Evolutionary conservation across 2,888 invertebrate genomes (phyloP), one percentile per base, ranked within the genome.

Genomic region (Scelioninae gen. 1): DNA sequence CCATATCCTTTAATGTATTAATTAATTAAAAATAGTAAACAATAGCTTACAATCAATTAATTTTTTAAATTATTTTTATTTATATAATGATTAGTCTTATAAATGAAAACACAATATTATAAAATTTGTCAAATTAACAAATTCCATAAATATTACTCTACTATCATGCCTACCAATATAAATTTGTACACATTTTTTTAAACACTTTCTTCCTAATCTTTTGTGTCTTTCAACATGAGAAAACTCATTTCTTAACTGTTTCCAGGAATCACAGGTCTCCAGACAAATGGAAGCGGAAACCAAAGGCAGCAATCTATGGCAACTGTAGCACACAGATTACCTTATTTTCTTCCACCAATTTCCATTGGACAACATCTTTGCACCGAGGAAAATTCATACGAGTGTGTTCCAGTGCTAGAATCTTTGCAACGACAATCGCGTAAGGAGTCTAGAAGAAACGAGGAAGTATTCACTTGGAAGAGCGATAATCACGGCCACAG

Each of bases 351-450:
- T 79, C 91, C 91, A 38, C 89, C 88, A 82, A 88, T 89, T 87
- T 88, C 89, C 84, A 87, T 89, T 60, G 87, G 88, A 13, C 89
- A 87, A 63, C 88, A 87, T 56, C 85, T 85, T 90, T 93, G 77
- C 92, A 93, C 55, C 92, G 94, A 76, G 86, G 91, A 90, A 77
- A 91, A 89, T 68, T 94, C 95, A 0, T 95, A 95, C 86, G 95
- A 95, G 66, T 95, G 95, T 9, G 95, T 95, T 92, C 95, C 95
- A 31, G 95, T 95, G 23, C 93, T 95, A 29, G 93, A 93, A 40
- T 95, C 95, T 83, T 82, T 92, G 31, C 92, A 91, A 40, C 90
- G 88, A 49, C 91, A 90, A 76, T 88, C 90, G 31, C 90, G 81
- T 45, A 23, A 23, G 4, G 23, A 23, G 4, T 23, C 23, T 23